Percentiles rank a stretch among this genome's conserved stretches.
phyloP scores from a whole-genome alignment of 2,113 vertebrate genomes.

The Coturnix japonica region DNA sequence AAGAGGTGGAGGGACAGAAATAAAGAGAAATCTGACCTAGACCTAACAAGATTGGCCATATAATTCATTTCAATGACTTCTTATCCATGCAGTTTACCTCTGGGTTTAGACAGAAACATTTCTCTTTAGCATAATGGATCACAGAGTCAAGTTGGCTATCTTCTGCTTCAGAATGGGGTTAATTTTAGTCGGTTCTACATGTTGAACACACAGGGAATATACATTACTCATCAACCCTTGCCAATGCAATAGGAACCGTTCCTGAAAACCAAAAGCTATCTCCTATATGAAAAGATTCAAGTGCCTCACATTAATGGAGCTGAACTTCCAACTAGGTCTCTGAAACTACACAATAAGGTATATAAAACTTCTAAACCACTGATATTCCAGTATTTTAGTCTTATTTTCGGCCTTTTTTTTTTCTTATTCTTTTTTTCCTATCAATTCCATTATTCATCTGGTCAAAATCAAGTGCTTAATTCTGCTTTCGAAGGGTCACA shows the following conservation, averaged over 20 bases:
- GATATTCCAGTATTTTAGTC: neutral
- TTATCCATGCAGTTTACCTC: conserved; percentile 71
- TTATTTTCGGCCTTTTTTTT: neutral
- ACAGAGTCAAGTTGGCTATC: conserved; percentile 65
- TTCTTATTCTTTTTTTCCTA: neutral
- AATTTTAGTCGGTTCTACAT: conserved; percentile 67
- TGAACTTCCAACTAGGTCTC: neutral
- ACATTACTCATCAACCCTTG: conserved; percentile 68
- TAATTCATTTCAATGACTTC: conserved; percentile 75
- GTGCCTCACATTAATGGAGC: conserved; percentile 7
- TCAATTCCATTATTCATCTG: neutral
- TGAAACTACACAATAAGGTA: neutral
- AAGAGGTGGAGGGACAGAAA: conserved; percentile 64
- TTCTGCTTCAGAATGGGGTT: conserved; percentile 67
- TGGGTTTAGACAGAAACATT: conserved; percentile 73
- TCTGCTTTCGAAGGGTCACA: neutral
- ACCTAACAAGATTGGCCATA: conserved; percentile 67
- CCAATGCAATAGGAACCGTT: conserved; percentile 51
- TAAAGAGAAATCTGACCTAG: conserved; percentile 72
- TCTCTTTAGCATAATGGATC: conserved; percentile 72
- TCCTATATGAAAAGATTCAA: conserved; percentile 30
- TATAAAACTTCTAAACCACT: neutral
- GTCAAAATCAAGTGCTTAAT: conserved; percentile 10
- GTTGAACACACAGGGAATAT: conserved; percentile 69
- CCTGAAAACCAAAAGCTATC: conserved; percentile 38